These are phyloP conservation scores for Zoanthus sociatus DNA, from an alignment of 92 coral and sea anemone species.

Conservation along the genomic window DNA sequence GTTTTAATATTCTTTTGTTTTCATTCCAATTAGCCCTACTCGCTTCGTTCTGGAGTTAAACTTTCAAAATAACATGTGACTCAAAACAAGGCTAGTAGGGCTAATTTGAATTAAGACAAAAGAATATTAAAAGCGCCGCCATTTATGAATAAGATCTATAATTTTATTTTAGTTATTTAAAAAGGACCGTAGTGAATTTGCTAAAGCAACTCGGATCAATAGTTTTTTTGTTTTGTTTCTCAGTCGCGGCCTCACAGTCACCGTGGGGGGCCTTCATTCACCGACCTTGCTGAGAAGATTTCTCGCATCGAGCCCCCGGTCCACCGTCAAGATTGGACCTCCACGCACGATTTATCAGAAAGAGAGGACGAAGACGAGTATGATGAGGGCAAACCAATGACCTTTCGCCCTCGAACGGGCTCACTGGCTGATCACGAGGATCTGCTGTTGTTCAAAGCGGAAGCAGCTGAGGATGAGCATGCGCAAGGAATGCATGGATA, in stretches of 20 bases:
- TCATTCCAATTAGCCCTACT: too few relatives aligned
- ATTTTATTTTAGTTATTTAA: too few relatives aligned
- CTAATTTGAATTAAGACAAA: too few relatives aligned
- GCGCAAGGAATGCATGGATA: slow-evolving; percentile 57
- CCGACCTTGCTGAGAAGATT: slow-evolving; percentile 90
- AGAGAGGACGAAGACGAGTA: slow-evolving; percentile 90
- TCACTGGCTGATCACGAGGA: slow-evolving; percentile 99
- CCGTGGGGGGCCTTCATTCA: slow-evolving; percentile 77
- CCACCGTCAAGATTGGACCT: slow-evolving; percentile 75
- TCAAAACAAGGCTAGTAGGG: too few relatives aligned
- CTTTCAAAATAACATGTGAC: too few relatives aligned
- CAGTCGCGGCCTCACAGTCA: slow-evolving; percentile 51
- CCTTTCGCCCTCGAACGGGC: slow-evolving; percentile 89
- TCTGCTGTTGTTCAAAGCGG: slow-evolving; percentile 76
- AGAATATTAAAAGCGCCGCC: too few relatives aligned
- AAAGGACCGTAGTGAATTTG: too few relatives aligned
- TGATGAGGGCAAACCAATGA: slow-evolving; percentile 79
- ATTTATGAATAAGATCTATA: too few relatives aligned
- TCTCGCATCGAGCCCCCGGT: slow-evolving; percentile 95
- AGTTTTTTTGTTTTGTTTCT: not conserved
- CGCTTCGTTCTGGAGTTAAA: too few relatives aligned
- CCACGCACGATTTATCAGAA: slow-evolving; percentile 65
- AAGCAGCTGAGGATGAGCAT: slow-evolving; percentile 68
- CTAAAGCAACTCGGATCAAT: too few relatives aligned
- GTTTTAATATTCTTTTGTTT: too few relatives aligned